Conservation (phyloP, 2,113 vertebrate genomes). For the Pseudonaja textilis region DNA sequence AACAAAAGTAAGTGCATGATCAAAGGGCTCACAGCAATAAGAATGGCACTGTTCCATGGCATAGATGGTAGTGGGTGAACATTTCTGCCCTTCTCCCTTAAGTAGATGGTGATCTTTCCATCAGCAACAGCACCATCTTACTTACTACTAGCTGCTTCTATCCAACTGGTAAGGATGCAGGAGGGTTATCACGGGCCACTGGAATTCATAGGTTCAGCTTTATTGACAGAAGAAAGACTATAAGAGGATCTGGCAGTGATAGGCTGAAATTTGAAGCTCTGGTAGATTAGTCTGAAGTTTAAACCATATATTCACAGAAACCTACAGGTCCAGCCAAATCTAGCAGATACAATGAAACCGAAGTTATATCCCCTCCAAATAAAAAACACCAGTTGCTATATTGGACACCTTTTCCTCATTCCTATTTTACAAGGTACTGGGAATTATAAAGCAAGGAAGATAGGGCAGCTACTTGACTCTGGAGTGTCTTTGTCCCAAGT, state of each 20-base stretch:
- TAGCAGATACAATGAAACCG: neutral
- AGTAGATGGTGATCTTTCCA: neutral
- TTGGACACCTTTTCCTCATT: neutral
- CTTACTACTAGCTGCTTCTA: neutral
- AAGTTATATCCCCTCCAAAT: neutral
- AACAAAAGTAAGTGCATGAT: constrained; percentile 19
- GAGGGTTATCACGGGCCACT: neutral
- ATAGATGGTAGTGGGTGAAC: neutral
- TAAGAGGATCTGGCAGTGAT: neutral
- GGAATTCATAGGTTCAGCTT: neutral
- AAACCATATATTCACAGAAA: neutral
- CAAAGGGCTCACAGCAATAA: neutral
- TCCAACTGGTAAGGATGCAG: neutral
- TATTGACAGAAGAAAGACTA: neutral
- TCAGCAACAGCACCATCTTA: neutral
- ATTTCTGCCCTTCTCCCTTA: neutral
- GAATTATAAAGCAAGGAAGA: neutral
- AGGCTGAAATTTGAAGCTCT: neutral
- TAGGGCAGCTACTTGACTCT: neutral
- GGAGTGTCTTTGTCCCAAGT: neutral
- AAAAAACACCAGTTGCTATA: neutral
- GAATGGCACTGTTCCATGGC: neutral
- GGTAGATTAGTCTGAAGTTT: neutral
- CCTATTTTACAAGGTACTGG: neutral
- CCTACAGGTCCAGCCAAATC: neutral